These are phyloP conservation scores for Alethe castanea DNA, from an alignment of 2,113 vertebrate species.

Conservation along the genomic window DNA sequence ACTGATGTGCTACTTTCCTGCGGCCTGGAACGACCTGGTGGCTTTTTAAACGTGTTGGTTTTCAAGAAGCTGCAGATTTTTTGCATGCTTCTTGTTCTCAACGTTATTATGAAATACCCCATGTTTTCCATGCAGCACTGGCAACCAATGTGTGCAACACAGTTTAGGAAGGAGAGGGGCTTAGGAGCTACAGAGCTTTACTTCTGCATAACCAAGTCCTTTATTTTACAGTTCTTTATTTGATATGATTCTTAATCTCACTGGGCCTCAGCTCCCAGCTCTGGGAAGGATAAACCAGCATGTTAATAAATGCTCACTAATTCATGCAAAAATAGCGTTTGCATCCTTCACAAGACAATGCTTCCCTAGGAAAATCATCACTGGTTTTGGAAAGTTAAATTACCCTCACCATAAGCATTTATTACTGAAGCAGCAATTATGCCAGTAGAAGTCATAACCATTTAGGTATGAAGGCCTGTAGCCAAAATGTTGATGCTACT, in stretches of 20 bases:
- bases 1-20: background rate
- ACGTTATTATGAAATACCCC: background rate
- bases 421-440: background rate
- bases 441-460: background rate
- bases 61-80: background rate
- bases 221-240: background rate
- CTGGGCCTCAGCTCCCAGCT: background rate
- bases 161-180: background rate
- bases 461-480: slow-evolving; percentile 21
- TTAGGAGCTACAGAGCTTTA: background rate
- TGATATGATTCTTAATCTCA: background rate
- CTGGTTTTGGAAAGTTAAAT: slow-evolving; percentile 1
- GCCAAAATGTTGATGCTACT: slow-evolving; percentile 50
- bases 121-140: background rate
- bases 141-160: background rate
- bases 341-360: background rate
- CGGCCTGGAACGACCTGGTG: background rate
- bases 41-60: background rate
- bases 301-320: background rate
- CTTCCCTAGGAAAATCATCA: background rate
- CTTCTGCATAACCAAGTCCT: background rate
- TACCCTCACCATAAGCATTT: background rate
- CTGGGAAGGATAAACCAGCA: background rate
- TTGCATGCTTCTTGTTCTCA: background rate
- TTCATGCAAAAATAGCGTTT: background rate